A percentile compares a stretch with the other conserved stretches of the same genome.
phyloP scores from a whole-genome alignment of 2,888 invertebrate genomes.

The Lysandra coridon region DNA sequence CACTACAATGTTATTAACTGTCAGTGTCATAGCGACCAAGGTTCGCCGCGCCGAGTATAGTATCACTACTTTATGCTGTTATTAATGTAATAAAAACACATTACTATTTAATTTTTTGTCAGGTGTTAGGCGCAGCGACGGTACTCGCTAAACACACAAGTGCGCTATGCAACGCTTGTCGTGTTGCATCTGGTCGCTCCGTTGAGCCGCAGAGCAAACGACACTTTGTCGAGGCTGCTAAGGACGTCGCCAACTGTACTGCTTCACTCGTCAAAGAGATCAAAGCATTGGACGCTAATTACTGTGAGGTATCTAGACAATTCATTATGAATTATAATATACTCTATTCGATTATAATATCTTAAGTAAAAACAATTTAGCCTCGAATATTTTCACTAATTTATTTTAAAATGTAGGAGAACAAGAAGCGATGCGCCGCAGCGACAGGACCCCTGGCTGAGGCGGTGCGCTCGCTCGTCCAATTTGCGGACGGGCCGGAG shows the following conservation, averaged over 20 bases:
- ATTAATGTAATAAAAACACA: background rate
- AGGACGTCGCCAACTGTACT: conserved; percentile 98
- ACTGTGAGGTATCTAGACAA: conserved; percentile 80
- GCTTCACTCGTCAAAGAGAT: conserved; percentile 96
- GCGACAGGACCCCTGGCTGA: conserved; percentile 93
- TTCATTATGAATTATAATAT: background rate
- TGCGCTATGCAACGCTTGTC: conserved; percentile 96
- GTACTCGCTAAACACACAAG: conserved; percentile 98
- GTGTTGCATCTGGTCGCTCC: conserved; percentile 94
- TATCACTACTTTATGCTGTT: background rate
- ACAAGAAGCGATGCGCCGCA: conserved; percentile 85
- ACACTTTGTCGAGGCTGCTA: conserved; percentile 98
- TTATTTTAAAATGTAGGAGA: conserved; percentile 60
- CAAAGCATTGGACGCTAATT: conserved; percentile 92
- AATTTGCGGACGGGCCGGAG: conserved; percentile 96
- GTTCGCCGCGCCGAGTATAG: too few species aligned
- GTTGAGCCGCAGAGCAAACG: conserved; percentile 95
- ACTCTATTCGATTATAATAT: background rate
- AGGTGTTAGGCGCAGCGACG: conserved; percentile 94
- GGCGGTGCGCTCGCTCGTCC: conserved; percentile 94
- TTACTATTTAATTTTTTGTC: conserved; percentile 36
- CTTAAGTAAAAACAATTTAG: background rate
- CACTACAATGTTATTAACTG: too few species aligned
- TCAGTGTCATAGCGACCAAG: too few species aligned
- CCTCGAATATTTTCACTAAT: background rate